Percentiles rank a stretch among this genome's conserved stretches.
phyloP scores from a whole-genome alignment of 2,113 vertebrate genomes.

The Colossoma macropomum region DNA sequence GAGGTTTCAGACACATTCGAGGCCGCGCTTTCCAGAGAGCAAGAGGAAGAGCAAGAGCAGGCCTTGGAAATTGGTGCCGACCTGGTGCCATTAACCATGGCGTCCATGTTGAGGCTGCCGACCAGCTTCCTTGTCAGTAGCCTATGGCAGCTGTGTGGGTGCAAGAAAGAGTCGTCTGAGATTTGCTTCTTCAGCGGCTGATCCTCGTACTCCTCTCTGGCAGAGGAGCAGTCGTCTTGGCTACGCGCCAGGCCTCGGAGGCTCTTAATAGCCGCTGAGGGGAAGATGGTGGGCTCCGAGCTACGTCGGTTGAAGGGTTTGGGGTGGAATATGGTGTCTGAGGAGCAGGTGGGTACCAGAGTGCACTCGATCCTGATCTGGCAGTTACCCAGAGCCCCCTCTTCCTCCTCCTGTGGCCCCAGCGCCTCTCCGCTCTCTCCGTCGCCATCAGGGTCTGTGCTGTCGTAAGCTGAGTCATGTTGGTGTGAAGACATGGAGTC shows the following conservation, averaged over 20 bases:
- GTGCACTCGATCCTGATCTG: slow-evolving; percentile 32
- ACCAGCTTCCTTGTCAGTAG: slow-evolving; percentile 62
- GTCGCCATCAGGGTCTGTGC: slow-evolving; percentile 87
- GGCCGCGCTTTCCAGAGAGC: slow-evolving; percentile 80
- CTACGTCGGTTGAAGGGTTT: slow-evolving; percentile 79
- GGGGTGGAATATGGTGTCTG: slow-evolving; percentile 65
- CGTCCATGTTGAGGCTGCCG: slow-evolving; percentile 59
- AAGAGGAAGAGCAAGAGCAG: slow-evolving; percentile 76
- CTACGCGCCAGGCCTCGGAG: slow-evolving; percentile 81
- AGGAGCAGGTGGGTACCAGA: slow-evolving; percentile 52
- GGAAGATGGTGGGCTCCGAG: slow-evolving; percentile 86
- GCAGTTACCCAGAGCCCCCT: slow-evolving; percentile 24
- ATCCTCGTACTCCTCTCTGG: slow-evolving; percentile 61
- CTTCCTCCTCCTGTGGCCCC: background rate
- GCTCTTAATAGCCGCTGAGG: slow-evolving; percentile 53
- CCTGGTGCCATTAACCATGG: background rate
- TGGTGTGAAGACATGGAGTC: slow-evolving; percentile 80
- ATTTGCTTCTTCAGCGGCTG: slow-evolving; percentile 77
- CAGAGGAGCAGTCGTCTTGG: slow-evolving; percentile 80
- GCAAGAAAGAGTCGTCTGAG: slow-evolving; percentile 77
- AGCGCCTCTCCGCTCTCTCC: slow-evolving; percentile 53
- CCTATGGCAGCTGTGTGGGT: slow-evolving; percentile 2
- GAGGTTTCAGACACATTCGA: slow-evolving; percentile 83
- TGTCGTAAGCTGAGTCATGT: slow-evolving; percentile 94
- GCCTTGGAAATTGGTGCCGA: slow-evolving; percentile 19